Evolutionary conservation across 2,888 invertebrate species (phyloP).

Genomic region (Sphaeridia pumilis): DNA sequence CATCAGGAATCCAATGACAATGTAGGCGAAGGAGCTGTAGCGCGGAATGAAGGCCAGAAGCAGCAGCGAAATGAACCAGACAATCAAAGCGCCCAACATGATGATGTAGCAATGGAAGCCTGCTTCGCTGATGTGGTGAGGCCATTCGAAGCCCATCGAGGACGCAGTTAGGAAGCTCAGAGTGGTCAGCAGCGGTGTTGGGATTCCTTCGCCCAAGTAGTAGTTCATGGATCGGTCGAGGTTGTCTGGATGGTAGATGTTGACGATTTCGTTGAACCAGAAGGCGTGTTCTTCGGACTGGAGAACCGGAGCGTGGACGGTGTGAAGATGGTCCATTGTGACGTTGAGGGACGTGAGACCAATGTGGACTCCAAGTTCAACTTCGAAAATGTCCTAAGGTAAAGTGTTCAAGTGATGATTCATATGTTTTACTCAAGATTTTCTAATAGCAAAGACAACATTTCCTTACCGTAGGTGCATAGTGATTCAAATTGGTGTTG

Average conservation of each 20-base stretch:
- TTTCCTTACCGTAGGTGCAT: slow-evolving; percentile 22
- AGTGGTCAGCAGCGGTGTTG: slow-evolving; percentile 30
- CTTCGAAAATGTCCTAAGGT: slow-evolving; percentile 18
- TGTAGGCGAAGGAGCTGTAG: slow-evolving; percentile 31
- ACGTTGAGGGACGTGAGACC: slow-evolving; percentile 31
- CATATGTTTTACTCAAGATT: not conserved
- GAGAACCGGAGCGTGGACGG: not conserved
- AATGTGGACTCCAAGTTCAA: slow-evolving; percentile 29
- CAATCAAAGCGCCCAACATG: slow-evolving; percentile 25
- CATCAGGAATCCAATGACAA: slow-evolving; percentile 29
- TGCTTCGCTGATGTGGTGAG: slow-evolving; percentile 31
- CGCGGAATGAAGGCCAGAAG: slow-evolving; percentile 33
- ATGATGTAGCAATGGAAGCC: slow-evolving; percentile 32
- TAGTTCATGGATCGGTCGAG: slow-evolving; percentile 22
- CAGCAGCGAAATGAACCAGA: slow-evolving; percentile 23
- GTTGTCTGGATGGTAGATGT: slow-evolving; percentile 25
- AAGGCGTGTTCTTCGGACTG: slow-evolving; percentile 2
- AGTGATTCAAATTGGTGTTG: slow-evolving; percentile 28
- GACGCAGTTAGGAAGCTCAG: slow-evolving; percentile 30
- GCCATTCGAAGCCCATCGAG: slow-evolving; percentile 30
- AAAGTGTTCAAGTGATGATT: not conserved
- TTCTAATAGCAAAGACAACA: not conserved
- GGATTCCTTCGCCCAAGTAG: slow-evolving; percentile 28
- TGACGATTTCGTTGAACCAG: slow-evolving; percentile 22
- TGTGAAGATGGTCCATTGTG: slow-evolving; percentile 18